Base-by-base conservation (phyloP, 2,113 vertebrate genomes). In the Heteronetta atricapilla region DNA sequence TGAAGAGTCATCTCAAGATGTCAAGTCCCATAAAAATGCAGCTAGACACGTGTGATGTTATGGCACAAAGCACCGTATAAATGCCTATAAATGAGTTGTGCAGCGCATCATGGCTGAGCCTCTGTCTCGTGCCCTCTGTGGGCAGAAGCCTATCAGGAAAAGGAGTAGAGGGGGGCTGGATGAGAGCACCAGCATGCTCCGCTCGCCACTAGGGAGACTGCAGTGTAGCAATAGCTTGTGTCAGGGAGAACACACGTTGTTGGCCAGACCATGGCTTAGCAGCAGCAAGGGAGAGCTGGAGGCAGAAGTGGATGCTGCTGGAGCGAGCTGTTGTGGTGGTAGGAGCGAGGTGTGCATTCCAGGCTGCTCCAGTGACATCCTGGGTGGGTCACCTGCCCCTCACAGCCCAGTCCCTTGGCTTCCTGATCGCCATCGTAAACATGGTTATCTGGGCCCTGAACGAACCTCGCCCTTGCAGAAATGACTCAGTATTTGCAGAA, bases 401-500 rank as follows among this genome's bases (percentile, higher is more conserved):
- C 44, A 63, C 82, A 12, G 33, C 33, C 2, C 19, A 15, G 85
- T 46, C 66, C 70, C 50, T 84, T 84, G 58, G 31, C 81, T 58
- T 91, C 40, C 66, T 76, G 64, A 23, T 89, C 46, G n/a, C 62
- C 10, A 3, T 67, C 33, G 11, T 91, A 90, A 87, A 82, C 1
- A 6, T 8, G 69, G 56, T 89, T 94, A 87, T 95, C 87, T 63
- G 11, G n/a, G 66, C 67, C 34, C 33, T 18, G 73, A 63, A 40
- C 77, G 90, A 67, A 89, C 93, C 96, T 86, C 75, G 69, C 77
- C 84, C 86, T 90, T 48, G 29, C 72, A 78, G 52, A 67, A 79
- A 23, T 91, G 88, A 91, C 66, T 95, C 85, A 16, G 42, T 93
- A 21, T 94, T 95, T 89, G 79, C 89, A 91, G 91, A 94, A 95